These are phyloP conservation scores for Anser cygnoides DNA, from an alignment of 2,113 vertebrate species.

Conservation along the genomic window DNA sequence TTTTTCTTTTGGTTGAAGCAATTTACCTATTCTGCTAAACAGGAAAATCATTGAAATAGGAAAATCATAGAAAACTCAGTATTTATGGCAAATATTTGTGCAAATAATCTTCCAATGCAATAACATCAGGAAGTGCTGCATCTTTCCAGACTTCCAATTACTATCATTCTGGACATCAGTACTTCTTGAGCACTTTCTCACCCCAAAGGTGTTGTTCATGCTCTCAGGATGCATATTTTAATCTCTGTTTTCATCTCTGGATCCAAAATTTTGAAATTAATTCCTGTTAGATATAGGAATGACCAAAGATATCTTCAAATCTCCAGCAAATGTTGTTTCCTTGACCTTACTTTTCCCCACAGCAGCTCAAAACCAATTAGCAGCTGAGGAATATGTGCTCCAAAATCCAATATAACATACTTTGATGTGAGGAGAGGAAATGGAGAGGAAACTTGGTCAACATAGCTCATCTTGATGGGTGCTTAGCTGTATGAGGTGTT, in stretches of 20 bases:
- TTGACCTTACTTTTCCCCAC: background rate
- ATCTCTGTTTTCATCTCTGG: background rate
- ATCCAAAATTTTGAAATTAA: background rate
- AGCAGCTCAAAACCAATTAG: background rate
- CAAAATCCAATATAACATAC: background rate
- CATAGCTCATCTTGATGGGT: constrained; percentile 18
- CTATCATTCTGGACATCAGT: background rate
- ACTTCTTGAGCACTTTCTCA: background rate
- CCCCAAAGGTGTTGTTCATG: background rate
- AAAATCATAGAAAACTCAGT: background rate
- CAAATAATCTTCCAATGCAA: background rate
- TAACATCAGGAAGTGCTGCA: background rate
- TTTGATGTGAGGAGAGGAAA: constrained; percentile 3
- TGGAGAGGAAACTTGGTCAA: background rate
- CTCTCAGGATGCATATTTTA: background rate
- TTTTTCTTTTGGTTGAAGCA: background rate
- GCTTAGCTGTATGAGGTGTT: background rate
- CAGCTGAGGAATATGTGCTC: background rate
- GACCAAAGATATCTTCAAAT: background rate
- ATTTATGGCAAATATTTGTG: background rate
- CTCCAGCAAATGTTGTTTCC: background rate
- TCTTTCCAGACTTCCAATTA: background rate
- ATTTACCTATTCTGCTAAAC: background rate
- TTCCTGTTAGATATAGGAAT: background rate
- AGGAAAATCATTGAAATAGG: background rate